phyloP scores from a whole-genome alignment of 1,140 invertebrate genomes.

The Solen grandis region DNA sequence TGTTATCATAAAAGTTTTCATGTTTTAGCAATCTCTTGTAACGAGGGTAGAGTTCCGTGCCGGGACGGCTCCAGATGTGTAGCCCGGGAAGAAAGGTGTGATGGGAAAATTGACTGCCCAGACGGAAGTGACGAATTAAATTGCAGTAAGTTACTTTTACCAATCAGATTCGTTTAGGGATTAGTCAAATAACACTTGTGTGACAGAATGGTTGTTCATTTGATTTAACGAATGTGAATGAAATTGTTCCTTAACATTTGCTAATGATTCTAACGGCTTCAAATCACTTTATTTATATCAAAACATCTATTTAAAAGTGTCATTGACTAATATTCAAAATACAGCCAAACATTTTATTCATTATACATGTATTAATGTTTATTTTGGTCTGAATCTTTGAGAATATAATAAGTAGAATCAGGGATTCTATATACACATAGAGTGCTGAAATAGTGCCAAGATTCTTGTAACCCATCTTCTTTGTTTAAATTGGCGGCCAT shows the following conservation, averaged over 20 bases:
- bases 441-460: too few relatives aligned
- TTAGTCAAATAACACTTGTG: neutral
- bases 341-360: too few relatives aligned
- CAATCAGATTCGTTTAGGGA: neutral
- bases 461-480: too few relatives aligned
- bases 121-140: constrained; percentile 56
- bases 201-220: neutral
- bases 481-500: too few relatives aligned
- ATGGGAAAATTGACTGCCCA: constrained; percentile 58
- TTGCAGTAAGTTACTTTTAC: constrained; percentile 54
- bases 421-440: too few relatives aligned
- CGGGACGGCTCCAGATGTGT: constrained; percentile 44
- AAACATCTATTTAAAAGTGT: constrained; percentile 19
- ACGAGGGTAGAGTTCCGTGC: constrained; percentile 38
- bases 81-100: constrained; percentile 54
- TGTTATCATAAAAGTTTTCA: neutral
- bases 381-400: too few relatives aligned
- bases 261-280: neutral
- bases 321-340: too few relatives aligned
- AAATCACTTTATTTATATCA: neutral
- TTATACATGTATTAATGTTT: too few relatives aligned
- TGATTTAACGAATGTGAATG: neutral
- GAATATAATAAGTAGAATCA: too few relatives aligned
- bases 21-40: constrained; percentile 21
- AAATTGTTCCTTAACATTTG: neutral